Evolutionary conservation across 1,140 invertebrate species (phyloP), one percentile per base, ranked within the genome.

Genomic region (Lordiphosa mommai): DNA sequence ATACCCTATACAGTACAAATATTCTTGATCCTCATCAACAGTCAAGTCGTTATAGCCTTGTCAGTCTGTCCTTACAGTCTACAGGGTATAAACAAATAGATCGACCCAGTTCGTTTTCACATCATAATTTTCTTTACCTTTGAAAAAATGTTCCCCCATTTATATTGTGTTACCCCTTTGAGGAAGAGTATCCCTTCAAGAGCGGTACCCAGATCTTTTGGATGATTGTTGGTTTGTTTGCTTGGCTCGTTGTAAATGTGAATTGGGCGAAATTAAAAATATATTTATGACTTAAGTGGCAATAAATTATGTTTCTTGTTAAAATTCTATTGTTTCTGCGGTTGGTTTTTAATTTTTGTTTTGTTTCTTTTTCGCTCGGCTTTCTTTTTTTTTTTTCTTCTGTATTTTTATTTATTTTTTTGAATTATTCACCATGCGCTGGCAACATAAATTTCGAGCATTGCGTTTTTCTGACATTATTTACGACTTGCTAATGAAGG

Each of bases 241-340:
- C 33, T 14, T 49, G 36, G 61, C 30, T 59, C 52, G 70, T 64
- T 80, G 74, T 71, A 82, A 76, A 82, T 67, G 77, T 67, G 79
- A 85, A 79, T 85, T 79, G 60, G 79, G 34, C 52, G 65, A 86
- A 86, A 86, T 86, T 73, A 86, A 84, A 86, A 86, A 73, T 82
- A 76, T 86, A 86, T 86, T 86, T 86, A 86, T 82, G 82, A 68
- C 76, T 86, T 73, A 86, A 82, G 82, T 77, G 82, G 68, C 60
- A 44, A 86, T 86, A 86, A 86, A 86, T 86, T 82, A 82, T 77
- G 74, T 86, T 80, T 86, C 66, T 85, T 85, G 70, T 85, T 82
- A 84, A 82, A 77, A 72, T 69, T 77, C 77, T 82, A 82, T 82
- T 82, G 77, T 82, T 82, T 72, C 51, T 55, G 41, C 33, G 43